Evolutionary conservation across 1,140 invertebrate species (phyloP).

Genomic region (Phymorhynchus buccinoides): DNA sequence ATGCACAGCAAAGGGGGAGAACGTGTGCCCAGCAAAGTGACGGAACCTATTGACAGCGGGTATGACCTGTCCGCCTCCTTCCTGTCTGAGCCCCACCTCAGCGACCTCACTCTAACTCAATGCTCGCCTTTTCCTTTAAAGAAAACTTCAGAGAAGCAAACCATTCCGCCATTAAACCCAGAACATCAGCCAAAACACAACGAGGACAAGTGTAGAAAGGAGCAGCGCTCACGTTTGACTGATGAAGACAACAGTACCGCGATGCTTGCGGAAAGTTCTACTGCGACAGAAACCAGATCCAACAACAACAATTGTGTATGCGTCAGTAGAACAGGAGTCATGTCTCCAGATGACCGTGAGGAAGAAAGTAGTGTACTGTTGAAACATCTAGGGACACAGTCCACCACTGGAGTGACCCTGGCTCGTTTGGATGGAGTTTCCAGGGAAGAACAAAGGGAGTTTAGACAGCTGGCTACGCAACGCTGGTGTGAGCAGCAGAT

Average conservation of each 20-base stretch:
- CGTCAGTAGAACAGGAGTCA: too few relatives aligned
- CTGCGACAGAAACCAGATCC: neutral
- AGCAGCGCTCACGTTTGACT: neutral
- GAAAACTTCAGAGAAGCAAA: neutral
- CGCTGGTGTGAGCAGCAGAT: neutral
- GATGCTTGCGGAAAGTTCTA: neutral
- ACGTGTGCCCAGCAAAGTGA: too few relatives aligned
- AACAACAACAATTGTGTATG: too few relatives aligned
- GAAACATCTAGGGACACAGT: too few relatives aligned
- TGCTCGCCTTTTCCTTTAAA: neutral
- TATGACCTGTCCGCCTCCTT: neutral
- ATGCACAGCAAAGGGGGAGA: too few relatives aligned
- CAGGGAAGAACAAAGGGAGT: neutral
- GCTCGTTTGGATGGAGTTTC: neutral
- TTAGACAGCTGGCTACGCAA: neutral
- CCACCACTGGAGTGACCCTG: neutral
- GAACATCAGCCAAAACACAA: neutral
- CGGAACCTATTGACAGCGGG: neutral
- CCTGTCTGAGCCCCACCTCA: neutral
- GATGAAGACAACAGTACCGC: neutral
- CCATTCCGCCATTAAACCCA: neutral
- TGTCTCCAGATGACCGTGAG: too few relatives aligned
- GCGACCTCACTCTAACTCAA: neutral
- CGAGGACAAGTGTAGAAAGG: neutral
- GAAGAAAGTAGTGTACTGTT: too few relatives aligned